Conservation (phyloP, 1,140 invertebrate genomes). For the Sesamia nonagrioides region DNA sequence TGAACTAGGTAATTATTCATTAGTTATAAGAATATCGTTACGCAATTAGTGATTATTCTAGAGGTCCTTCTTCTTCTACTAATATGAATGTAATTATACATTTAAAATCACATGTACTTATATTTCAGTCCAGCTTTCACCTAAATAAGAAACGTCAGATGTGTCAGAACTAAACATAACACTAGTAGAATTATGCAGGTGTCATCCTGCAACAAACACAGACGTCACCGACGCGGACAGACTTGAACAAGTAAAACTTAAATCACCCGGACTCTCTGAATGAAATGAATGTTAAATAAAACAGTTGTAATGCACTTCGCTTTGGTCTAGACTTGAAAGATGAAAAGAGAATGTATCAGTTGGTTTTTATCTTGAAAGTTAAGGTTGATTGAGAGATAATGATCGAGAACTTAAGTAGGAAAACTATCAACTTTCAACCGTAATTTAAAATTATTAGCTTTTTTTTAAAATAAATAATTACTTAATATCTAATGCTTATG, state of each 20-base stretch:
- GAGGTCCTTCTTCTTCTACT: too few species aligned
- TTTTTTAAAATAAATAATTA: too few species aligned
- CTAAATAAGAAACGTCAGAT: neutral
- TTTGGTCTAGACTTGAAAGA: constrained; percentile 23
- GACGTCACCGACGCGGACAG: constrained; percentile 12
- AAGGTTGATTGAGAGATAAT: constrained; percentile 1
- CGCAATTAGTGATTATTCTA: too few species aligned
- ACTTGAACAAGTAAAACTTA: constrained; percentile 38
- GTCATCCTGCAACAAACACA: neutral
- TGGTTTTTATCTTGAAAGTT: constrained; percentile 10
- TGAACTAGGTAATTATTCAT: too few species aligned
- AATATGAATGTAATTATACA: too few species aligned
- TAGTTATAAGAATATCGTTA: too few species aligned
- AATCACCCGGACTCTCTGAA: constrained; percentile 19
- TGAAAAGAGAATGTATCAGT: constrained; percentile 6
- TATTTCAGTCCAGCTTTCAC: neutral
- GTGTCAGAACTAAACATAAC: neutral
- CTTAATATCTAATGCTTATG: too few species aligned
- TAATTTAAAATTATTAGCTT: too few species aligned
- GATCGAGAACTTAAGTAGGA: neutral
- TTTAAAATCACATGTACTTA: neutral
- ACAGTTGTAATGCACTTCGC: constrained; percentile 36
- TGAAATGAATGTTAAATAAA: constrained; percentile 41
- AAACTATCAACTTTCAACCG: neutral
- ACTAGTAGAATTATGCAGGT: constrained; percentile 24